These are phyloP conservation scores for Leptinotarsa texana DNA, from an alignment of 1,140 invertebrate genomes.

Conservation along the genomic window DNA sequence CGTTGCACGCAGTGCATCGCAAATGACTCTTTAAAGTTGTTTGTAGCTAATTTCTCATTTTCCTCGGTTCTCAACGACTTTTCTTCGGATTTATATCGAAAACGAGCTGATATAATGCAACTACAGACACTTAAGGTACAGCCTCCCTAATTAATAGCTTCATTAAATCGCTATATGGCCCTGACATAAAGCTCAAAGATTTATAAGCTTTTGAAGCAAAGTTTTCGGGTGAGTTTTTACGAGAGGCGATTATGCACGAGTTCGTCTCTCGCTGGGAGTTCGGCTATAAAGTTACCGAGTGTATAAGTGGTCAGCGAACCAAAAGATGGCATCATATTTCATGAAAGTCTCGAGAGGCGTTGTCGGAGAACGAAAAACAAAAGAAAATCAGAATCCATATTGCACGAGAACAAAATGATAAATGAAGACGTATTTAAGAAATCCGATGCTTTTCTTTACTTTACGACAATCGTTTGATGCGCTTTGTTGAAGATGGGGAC, in stretches of 20 bases:
- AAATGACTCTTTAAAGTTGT: conserved; percentile 12
- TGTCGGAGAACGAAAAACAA: conserved; percentile 15
- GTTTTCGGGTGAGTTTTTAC: conserved; percentile 19
- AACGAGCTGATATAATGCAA: conserved; percentile 8
- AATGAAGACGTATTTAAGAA: conserved; percentile 24
- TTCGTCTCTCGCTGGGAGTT: neutral
- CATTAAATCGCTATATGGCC: conserved; percentile 20
- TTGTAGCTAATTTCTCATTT: conserved; percentile 16
- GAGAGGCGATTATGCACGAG: conserved; percentile 20
- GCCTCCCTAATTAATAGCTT: conserved; percentile 26
- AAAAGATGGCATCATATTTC: conserved; percentile 21
- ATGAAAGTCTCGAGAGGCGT: conserved; percentile 18
- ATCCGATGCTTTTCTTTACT: conserved; percentile 17
- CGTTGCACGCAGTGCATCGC: conserved; percentile 3
- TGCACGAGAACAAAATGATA: conserved; percentile 17
- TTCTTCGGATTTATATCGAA: conserved; percentile 17
- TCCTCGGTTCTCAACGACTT: conserved; percentile 9
- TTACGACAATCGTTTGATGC: conserved; percentile 14
- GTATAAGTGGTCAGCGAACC: conserved; percentile 26
- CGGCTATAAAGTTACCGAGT: conserved; percentile 21
- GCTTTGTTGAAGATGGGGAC: conserved; percentile 9
- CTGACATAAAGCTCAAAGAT: conserved; percentile 7
- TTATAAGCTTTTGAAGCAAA: conserved; percentile 15
- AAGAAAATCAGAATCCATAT: conserved; percentile 14
- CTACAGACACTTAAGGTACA: conserved; percentile 15